A percentile compares a stretch with the other conserved stretches of the same genome.
phyloP scores from a whole-genome alignment of 2,797 vertebrate species.

The Eurystomus glaucurus region DNA sequence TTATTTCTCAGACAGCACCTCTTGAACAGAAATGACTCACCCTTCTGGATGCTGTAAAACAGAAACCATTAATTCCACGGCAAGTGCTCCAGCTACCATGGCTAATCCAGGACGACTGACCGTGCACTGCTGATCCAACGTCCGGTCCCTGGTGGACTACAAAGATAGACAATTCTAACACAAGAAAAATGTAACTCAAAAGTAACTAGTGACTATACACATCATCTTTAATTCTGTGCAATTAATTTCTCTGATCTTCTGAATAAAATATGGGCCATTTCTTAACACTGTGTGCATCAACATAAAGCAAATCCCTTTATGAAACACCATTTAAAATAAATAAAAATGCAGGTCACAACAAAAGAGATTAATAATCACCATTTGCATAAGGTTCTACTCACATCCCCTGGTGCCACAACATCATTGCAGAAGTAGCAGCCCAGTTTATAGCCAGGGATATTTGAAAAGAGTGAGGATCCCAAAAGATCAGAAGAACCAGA shows the following conservation, averaged over 20 bases:
- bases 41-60: constrained; percentile 96
- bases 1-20: background rate
- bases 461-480: constrained; percentile 94
- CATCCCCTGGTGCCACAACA: constrained; percentile 97
- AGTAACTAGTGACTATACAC: background rate
- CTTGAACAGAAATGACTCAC: constrained; percentile 81
- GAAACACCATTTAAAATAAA: background rate
- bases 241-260: background rate
- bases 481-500: constrained; percentile 76
- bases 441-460: constrained; percentile 97
- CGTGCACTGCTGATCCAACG: constrained; percentile 97
- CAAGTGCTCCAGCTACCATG: constrained; percentile 95
- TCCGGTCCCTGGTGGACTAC: constrained; percentile 96
- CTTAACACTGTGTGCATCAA: background rate
- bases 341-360: background rate
- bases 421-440: constrained; percentile 99
- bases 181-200: background rate
- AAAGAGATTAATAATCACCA: background rate
- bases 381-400: constrained; percentile 81
- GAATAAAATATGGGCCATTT: background rate
- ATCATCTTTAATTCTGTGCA: background rate
- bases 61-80: constrained; percentile 97
- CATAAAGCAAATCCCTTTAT: rapidly evolving
- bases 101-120: constrained; percentile 96
- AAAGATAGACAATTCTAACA: constrained; percentile 33